These are phyloP conservation scores for Poicephalus gulielmi DNA, from an alignment of 2,113 vertebrate genomes.

Conservation along the genomic window DNA sequence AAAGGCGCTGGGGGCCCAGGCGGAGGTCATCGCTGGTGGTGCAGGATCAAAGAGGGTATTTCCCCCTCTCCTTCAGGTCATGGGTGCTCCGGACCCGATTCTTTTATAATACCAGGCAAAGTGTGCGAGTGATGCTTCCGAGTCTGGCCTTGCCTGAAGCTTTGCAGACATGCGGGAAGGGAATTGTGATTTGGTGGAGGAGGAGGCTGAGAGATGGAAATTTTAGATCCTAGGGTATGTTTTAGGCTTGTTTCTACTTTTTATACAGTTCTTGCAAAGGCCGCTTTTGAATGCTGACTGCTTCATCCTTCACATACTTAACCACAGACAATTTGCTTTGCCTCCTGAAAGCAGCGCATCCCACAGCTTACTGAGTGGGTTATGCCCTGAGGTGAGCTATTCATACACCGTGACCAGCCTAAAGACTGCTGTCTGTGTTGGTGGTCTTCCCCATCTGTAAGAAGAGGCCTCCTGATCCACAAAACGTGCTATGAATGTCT, in stretches of 20 bases:
- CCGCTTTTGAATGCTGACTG: constrained; percentile 5
- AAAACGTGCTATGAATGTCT: not conserved
- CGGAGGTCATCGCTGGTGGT: not conserved
- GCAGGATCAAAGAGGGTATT: not conserved
- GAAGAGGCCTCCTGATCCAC: not conserved
- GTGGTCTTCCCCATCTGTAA: not conserved
- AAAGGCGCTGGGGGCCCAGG: not conserved
- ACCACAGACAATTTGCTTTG: constrained; percentile 59
- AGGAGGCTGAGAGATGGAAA: constrained; percentile 17
- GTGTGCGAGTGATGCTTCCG: not conserved
- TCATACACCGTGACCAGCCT: not conserved
- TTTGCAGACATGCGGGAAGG: not conserved
- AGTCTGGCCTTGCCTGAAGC: not conserved
- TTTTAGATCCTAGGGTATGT: not conserved
- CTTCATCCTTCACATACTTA: constrained; percentile 23
- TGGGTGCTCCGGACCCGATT: not conserved
- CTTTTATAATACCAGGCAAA: not conserved
- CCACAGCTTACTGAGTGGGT: constrained; percentile 25
- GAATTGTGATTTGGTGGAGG: not conserved
- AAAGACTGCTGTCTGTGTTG: not conserved
- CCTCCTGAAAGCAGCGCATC: constrained; percentile 23
- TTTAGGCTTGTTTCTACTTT: constrained; percentile 34
- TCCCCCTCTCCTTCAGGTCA: not conserved
- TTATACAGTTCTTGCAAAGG: not conserved
- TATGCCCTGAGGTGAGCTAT: constrained; percentile 27